phyloP scores from a whole-genome alignment of 2,113 vertebrate genomes.

The Semicossyphus pulcher region DNA sequence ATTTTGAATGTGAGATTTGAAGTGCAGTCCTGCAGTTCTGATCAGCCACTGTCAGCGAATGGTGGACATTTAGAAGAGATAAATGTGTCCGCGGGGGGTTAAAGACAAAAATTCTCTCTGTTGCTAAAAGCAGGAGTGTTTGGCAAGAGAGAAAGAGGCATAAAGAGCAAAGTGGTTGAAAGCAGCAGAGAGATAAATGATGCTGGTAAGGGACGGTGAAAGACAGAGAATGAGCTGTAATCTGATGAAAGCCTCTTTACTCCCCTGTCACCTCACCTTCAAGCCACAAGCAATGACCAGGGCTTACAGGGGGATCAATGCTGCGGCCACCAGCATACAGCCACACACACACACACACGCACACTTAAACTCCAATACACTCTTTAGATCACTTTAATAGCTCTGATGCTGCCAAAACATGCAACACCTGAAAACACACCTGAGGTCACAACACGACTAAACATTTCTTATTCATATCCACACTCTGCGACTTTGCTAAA shows the following conservation, averaged over 20 bases:
- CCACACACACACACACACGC: constrained; percentile 5
- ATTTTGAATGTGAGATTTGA: constrained; percentile 1
- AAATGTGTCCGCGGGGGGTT: constrained; percentile 40
- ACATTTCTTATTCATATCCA: not conserved
- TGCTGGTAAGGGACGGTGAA: constrained; percentile 40
- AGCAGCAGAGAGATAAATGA: constrained; percentile 57
- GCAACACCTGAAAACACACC: constrained; percentile 9
- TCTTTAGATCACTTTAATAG: not conserved
- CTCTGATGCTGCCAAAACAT: not conserved
- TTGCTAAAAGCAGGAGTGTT: constrained; percentile 33
- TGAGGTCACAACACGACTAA: not conserved
- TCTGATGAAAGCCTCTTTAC: constrained; percentile 83
- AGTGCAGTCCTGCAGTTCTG: not conserved
- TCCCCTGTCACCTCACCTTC: constrained; percentile 73
- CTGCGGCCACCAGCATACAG: constrained; percentile 47
- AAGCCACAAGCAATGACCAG: constrained; percentile 60
- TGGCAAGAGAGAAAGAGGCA: not conserved
- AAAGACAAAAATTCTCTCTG: constrained; percentile 30
- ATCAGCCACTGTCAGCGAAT: not conserved
- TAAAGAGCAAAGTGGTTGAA: constrained; percentile 40
- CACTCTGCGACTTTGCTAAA: not conserved
- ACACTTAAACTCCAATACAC: not conserved
- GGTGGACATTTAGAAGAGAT: constrained; percentile 23
- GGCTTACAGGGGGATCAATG: constrained; percentile 71
- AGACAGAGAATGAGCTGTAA: constrained; percentile 74